These are phyloP conservation scores for Sinelater perroti DNA, from an alignment of 2,888 invertebrate genomes.

Conservation along the genomic window DNA sequence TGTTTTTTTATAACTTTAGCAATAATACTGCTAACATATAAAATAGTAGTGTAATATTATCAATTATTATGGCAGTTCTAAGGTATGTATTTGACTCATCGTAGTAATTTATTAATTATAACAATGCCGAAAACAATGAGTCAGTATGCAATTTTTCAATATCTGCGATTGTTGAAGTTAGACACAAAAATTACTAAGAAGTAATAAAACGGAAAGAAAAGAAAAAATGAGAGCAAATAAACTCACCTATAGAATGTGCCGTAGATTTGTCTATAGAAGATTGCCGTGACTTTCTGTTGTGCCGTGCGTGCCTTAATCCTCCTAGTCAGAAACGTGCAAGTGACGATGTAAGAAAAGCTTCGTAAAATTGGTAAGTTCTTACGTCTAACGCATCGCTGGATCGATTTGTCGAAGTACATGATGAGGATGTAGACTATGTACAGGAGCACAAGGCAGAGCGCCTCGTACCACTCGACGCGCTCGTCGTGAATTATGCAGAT, in stretches of 20 bases:
- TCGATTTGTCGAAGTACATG: constrained; percentile 76
- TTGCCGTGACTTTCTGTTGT: constrained; percentile 43
- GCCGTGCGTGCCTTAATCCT: constrained; percentile 59
- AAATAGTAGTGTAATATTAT: too few species aligned
- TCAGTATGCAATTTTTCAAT: too few species aligned
- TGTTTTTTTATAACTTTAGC: too few species aligned
- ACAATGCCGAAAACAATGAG: too few species aligned
- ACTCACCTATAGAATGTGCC: constrained; percentile 52
- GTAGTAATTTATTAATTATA: too few species aligned
- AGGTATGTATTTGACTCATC: too few species aligned
- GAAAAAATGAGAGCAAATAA: not conserved
- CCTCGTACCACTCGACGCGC: constrained; percentile 83
- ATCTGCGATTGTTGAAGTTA: too few species aligned
- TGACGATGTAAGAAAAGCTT: constrained; percentile 34
- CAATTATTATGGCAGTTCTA: too few species aligned
- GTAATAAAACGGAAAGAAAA: too few species aligned
- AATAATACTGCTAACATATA: too few species aligned
- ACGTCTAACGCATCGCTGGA: constrained; percentile 83
- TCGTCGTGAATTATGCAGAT: constrained; percentile 79
- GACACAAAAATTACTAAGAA: too few species aligned
- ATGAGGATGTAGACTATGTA: constrained; percentile 78
- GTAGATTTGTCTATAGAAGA: constrained; percentile 36
- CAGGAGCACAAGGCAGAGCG: constrained; percentile 73
- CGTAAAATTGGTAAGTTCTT: too few species aligned
- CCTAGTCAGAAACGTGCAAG: constrained; percentile 53